Conservation (phyloP, 1,140 invertebrate genomes). For the Nilaparvata lugens region DNA sequence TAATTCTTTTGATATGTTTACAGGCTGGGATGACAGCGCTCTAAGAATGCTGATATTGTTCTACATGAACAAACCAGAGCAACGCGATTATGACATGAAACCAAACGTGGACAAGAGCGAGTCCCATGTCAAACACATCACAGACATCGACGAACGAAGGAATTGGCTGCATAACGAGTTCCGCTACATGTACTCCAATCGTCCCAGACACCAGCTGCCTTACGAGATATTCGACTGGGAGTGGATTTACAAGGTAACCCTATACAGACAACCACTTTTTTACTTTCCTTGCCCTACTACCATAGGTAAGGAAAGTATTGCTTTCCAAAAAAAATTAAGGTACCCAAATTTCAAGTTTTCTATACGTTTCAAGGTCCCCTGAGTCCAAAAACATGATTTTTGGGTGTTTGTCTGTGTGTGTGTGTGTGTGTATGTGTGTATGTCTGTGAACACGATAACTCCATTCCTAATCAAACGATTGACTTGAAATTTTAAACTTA, state of each 20-base stretch:
- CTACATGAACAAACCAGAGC: constrained; percentile 57
- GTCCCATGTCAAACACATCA: constrained; percentile 53
- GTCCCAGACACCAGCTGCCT: constrained; percentile 28
- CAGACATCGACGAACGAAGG: constrained; percentile 51
- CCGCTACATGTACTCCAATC: constrained; percentile 55
- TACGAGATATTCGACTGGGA: constrained; percentile 31
- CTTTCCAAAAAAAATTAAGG: too few relatives aligned
- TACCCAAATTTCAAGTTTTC: too few relatives aligned
- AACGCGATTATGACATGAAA: constrained; percentile 53
- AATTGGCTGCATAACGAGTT: constrained; percentile 56
- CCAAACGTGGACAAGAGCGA: constrained; percentile 56
- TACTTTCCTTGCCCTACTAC: too few relatives aligned
- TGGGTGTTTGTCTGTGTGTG: too few relatives aligned
- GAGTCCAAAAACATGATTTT: too few relatives aligned
- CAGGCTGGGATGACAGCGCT: constrained; percentile 67
- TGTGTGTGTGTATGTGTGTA: too few relatives aligned
- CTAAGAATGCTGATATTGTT: constrained; percentile 63
- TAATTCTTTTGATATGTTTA: too few relatives aligned
- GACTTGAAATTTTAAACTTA: too few relatives aligned
- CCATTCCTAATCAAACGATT: too few relatives aligned
- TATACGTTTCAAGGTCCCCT: too few relatives aligned
- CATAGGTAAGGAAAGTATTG: too few relatives aligned
- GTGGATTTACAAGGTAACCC: constrained; percentile 26
- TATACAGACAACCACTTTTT: background rate
- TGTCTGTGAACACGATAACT: too few relatives aligned